Percentiles rank a stretch among this genome's conserved stretches.
Evolutionary conservation across 1,140 invertebrate species (phyloP).

Genomic region (Drosophila virilis): DNA sequence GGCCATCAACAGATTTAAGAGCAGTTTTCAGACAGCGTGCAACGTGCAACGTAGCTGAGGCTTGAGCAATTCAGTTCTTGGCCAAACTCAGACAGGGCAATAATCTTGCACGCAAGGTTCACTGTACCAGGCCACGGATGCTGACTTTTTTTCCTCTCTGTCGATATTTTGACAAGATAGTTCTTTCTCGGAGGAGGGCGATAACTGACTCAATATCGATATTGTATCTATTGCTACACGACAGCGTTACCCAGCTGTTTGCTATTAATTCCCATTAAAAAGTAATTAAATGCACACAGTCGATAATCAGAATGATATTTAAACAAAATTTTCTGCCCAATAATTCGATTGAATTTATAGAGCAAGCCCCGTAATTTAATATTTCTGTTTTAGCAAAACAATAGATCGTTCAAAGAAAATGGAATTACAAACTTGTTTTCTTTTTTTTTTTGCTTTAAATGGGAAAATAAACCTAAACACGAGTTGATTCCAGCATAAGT

Average conservation of each 20-base stretch:
- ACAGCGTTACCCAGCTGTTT: constrained; percentile 23
- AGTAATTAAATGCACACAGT: constrained; percentile 52
- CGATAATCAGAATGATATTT: constrained; percentile 51
- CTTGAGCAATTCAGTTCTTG: constrained; percentile 31
- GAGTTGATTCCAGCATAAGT: too few species aligned
- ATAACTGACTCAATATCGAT: too few species aligned
- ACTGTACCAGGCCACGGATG: constrained; percentile 51
- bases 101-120: constrained; percentile 61
- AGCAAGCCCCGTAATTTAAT: neutral
- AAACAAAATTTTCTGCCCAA: constrained; percentile 48
- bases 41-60: constrained; percentile 16
- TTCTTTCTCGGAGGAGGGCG: constrained; percentile 16
- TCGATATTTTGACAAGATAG: constrained; percentile 60
- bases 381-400: neutral
- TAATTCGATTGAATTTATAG: constrained; percentile 6
- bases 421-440: neutral
- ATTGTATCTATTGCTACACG: too few species aligned
- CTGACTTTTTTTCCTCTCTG: constrained; percentile 28
- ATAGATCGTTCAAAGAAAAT: too few species aligned
- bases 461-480: too few species aligned
- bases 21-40: constrained; percentile 62
- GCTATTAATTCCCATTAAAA: constrained; percentile 72
- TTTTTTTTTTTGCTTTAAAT: neutral
- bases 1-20: constrained; percentile 67
- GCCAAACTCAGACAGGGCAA: constrained; percentile 36